Evolutionary conservation across 64 coral and sea anemone genomes (phyloP), one percentile per base, ranked within the genome.

Genomic region (Cladopsammia gracilis): DNA sequence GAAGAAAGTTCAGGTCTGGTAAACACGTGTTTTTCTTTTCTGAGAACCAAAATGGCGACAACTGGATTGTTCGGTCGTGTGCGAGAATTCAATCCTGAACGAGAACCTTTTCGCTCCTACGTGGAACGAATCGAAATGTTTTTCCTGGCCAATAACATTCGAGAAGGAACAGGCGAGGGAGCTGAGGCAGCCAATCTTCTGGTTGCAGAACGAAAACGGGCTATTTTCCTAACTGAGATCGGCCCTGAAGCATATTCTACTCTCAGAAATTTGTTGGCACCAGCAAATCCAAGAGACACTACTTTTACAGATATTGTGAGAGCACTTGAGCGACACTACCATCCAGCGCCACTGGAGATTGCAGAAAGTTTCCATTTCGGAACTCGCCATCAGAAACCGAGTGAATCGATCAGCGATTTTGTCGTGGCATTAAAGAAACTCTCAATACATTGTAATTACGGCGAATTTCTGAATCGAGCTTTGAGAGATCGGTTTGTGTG

Each of bases 41-140:
- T 66, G 61, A 26, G 56, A 49, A 8, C 4, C 51, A 53, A 10
- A 53, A 53, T 53, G 51, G 10, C 51, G 4, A 66, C 49, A 6
- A 88, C 16, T 79, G 92, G 85, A 62, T 48, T 94, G 62, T 73
- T 93, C 16, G 82, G 82, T 67, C 91, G 75, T 59, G 84, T 79
- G 25, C 82, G 91, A 10, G 62, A 86, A 53, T 87, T 86, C 25
- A 48, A 3, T 23, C 24, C 60, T 25, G 76, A 88, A 47, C 53
- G 82, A 5, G 82, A 93, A 66, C 77, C 73, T 25, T 93, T 88
- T 52, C 87, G n/a, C 23, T 75, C 83, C 10, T 87, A 93, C 18
- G 64, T 60, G 25, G 83, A 93, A 79, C 87, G 82, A 64, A 93
- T n/a, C n/a, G n/a, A n/a, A n/a, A n/a, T n/a, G n/a, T n/a, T n/a